Percentiles rank a stretch among this genome's conserved stretches.
These are phyloP conservation scores for Hetaerina titia DNA, from an alignment of 2,888 invertebrate genomes.

Conservation along the genomic window DNA sequence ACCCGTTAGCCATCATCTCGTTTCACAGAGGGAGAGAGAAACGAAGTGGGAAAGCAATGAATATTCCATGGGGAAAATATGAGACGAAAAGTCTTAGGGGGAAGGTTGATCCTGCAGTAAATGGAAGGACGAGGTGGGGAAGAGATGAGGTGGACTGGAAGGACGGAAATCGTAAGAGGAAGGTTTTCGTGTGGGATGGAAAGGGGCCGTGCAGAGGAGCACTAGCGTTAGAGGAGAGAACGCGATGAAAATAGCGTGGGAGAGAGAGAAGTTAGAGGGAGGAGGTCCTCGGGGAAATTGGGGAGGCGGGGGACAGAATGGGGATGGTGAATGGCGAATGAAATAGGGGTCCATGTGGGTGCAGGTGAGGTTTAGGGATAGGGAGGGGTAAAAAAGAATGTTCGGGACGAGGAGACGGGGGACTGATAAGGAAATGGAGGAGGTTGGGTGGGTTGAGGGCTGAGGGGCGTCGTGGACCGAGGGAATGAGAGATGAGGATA, in stretches of 20 bases:
- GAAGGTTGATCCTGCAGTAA: background rate
- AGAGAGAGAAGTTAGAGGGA: background rate
- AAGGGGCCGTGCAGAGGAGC: too few species aligned
- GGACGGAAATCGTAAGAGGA: background rate
- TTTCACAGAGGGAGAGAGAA: background rate
- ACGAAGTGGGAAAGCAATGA: background rate
- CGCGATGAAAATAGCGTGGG: background rate
- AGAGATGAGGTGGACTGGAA: background rate
- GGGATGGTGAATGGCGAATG: background rate
- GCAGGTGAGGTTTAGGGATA: constrained; percentile 2
- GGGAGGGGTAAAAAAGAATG: background rate
- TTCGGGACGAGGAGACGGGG: constrained; percentile 3
- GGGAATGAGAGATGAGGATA: background rate
- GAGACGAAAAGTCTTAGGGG: background rate
- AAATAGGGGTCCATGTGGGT: background rate
- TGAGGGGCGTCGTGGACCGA: too few species aligned
- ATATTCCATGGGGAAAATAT: background rate
- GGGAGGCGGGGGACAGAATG: background rate
- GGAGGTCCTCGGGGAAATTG: background rate
- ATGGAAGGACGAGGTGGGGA: background rate
- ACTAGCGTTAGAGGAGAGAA: background rate
- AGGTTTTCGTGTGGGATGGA: too few species aligned
- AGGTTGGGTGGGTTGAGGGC: too few species aligned
- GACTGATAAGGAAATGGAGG: background rate
- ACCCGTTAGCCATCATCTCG: background rate